phyloP scores from a whole-genome alignment of 2,113 vertebrate genomes.

The Felis chaus region DNA sequence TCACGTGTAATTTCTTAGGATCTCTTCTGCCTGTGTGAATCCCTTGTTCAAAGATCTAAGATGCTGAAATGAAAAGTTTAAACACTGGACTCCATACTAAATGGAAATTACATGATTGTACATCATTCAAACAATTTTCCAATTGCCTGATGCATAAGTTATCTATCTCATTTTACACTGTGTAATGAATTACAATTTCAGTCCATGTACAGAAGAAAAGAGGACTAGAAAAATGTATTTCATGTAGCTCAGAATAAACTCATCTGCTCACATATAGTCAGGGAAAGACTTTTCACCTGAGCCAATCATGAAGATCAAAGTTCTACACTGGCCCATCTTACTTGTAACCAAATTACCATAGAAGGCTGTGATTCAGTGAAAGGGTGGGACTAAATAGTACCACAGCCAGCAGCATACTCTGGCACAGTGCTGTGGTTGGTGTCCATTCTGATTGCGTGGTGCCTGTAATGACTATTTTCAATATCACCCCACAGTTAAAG shows the following conservation, averaged over 20 bases:
- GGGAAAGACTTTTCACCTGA: neutral
- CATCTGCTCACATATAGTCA: neutral
- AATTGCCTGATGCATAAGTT: slow-evolving; percentile 21
- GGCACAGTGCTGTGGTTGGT: neutral
- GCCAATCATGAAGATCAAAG: neutral
- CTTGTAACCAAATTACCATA: neutral
- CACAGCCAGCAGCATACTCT: neutral
- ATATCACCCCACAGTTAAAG: neutral
- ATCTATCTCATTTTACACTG: neutral
- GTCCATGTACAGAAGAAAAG: neutral
- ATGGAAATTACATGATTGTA: slow-evolving; percentile 58
- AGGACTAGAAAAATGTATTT: neutral
- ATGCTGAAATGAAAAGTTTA: slow-evolving; percentile 48
- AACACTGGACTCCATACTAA: neutral
- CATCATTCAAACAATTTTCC: slow-evolving; percentile 61
- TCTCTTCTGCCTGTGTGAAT: slow-evolving; percentile 26
- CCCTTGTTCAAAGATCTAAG: slow-evolving; percentile 39
- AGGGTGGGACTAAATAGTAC: no score
- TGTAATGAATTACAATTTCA: slow-evolving; percentile 9
- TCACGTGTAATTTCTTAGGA: neutral
- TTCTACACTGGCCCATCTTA: neutral
- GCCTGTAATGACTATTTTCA: neutral
- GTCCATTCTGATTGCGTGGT: neutral
- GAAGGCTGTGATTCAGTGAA: neutral
- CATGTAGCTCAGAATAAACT: neutral